These are phyloP conservation scores for Sinonovacula constricta DNA, from an alignment of 1,140 invertebrate genomes.

Conservation along the genomic window DNA sequence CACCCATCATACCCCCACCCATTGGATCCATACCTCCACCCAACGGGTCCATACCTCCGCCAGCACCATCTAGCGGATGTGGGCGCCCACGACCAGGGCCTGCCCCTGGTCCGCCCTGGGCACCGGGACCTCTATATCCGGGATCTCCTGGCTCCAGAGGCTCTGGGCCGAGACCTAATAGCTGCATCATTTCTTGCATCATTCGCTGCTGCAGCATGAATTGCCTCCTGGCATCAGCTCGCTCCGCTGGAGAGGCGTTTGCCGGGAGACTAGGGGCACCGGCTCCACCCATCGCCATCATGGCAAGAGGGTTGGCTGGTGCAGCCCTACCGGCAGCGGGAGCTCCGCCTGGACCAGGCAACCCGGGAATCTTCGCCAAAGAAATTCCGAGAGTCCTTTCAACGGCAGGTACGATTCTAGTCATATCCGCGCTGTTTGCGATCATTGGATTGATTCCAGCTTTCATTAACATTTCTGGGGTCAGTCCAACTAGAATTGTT, in stretches of 20 bases:
- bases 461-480: conserved; percentile 48
- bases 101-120: neutral
- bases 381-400: conserved; percentile 41
- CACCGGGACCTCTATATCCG: conserved; percentile 40
- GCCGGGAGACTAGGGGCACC: neutral
- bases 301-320: neutral
- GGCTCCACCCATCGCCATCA: neutral
- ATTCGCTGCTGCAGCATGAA: conserved; percentile 44
- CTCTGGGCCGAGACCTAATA: conserved; percentile 42
- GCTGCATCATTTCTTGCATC: conserved; percentile 47
- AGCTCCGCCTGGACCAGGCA: neutral
- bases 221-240: conserved; percentile 10
- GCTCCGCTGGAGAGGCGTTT: neutral
- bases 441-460: conserved; percentile 47
- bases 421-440: conserved; percentile 46
- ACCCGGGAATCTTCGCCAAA: conserved; percentile 13
- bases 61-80: neutral
- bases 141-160: conserved; percentile 50
- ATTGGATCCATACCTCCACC: neutral
- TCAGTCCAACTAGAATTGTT: conserved; percentile 46
- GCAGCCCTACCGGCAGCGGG: neutral
- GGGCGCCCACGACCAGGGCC: neutral
- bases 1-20: neutral
- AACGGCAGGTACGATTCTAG: conserved; percentile 38
- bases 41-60: neutral